These are phyloP conservation scores for Oceanodroma leucorhoa DNA, from an alignment of 2,797 vertebrate species.

Conservation along the genomic window DNA sequence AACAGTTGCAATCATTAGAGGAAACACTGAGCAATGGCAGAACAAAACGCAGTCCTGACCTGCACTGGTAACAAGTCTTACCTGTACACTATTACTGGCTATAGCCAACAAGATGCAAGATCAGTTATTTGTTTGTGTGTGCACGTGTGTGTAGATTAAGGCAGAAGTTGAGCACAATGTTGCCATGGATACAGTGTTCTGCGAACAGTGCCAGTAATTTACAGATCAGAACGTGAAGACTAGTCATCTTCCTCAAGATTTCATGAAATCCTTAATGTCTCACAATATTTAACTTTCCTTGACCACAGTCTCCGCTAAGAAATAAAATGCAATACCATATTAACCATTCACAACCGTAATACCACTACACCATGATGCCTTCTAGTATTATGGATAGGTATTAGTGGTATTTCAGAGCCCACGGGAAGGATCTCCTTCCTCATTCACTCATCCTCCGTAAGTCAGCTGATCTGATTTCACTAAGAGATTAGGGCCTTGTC, in stretches of 20 bases:
- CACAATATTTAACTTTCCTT: not conserved
- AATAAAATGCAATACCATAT: not conserved
- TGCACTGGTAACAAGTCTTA: not conserved
- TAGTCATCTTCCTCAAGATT: not conserved
- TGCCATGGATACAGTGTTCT: slow-evolving; percentile 31
- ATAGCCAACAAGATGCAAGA: not conserved
- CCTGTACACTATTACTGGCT: not conserved
- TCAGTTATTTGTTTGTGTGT: not conserved
- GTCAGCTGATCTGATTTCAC: not conserved
- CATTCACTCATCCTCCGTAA: not conserved
- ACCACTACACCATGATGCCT: not conserved
- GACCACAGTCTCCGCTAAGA: not conserved
- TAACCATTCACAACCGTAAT: not conserved
- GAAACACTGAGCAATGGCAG: not conserved
- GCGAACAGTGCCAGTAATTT: not conserved
- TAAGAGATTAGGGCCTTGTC: not conserved
- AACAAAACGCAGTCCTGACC: not conserved
- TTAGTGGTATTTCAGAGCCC: not conserved
- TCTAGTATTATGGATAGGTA: not conserved
- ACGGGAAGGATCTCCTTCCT: not conserved
- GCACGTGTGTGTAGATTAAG: not conserved
- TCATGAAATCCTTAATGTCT: not conserved
- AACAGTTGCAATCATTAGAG: accelerated
- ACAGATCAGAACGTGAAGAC: not conserved
- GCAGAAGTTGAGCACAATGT: not conserved